phyloP scores from a whole-genome alignment of 2,113 vertebrate genomes.

The Suricata suricatta region DNA sequence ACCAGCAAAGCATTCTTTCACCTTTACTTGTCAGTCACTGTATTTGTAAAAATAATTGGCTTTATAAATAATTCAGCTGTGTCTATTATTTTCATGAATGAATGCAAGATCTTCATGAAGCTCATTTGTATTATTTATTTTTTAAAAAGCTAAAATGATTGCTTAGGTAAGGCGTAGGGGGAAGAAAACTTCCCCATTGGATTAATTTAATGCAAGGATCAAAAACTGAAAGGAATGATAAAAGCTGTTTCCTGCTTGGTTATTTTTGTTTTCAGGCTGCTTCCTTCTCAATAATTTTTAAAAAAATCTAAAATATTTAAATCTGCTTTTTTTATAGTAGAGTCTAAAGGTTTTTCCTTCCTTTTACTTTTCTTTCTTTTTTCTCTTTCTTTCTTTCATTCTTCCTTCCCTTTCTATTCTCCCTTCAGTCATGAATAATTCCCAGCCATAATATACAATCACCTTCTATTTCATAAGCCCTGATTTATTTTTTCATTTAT shows the following conservation, averaged over 20 bases:
- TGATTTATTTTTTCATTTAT: neutral
- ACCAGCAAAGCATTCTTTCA: neutral
- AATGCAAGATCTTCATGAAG: constrained; percentile 52
- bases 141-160: constrained; percentile 43
- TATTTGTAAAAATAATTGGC: constrained; percentile 56
- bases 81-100: constrained; percentile 55
- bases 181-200: constrained; percentile 30
- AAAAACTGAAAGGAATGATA: constrained; percentile 54
- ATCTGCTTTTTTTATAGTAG: neutral
- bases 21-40: constrained; percentile 12
- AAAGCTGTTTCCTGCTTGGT: neutral
- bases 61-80: constrained; percentile 54
- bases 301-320: neutral
- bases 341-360: neutral
- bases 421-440: neutral
- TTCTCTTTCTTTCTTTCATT: neutral
- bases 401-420: neutral
- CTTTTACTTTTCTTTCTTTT: neutral
- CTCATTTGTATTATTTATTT: constrained; percentile 64
- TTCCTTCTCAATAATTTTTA: constrained; percentile 48
- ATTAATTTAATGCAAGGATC: constrained; percentile 49
- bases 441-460: neutral
- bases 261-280: constrained; percentile 52
- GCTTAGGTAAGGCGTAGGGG: constrained; percentile 21
- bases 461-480: constrained; percentile 29